Evolutionary conservation across 1,140 invertebrate species (phyloP), one percentile per base, ranked within the genome.

Genomic region (Paraescarpia echinospica): DNA sequence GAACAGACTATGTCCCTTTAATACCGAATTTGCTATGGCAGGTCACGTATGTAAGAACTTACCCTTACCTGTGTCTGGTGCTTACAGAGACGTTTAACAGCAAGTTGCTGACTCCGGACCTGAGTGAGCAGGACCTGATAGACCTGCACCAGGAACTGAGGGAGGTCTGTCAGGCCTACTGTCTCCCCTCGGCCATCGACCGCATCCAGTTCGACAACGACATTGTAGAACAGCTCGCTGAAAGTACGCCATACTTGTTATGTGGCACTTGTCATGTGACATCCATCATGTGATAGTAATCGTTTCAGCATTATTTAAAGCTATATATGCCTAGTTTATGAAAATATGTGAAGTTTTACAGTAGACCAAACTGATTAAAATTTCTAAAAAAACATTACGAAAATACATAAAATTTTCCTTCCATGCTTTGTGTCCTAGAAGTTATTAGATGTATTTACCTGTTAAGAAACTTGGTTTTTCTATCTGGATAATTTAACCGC

Each of bases 71-170:
- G 8, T 90, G 33, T n/a, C n/a, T 27, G 14, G 88, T 93, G 94
- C 92, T 94, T 94, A 90, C 95, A 98, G 98, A 98, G 96, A 97
- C 98, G 94, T 98, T 98, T 94, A 98, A 98, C 96, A 97, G 97
- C 89, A 97, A 97, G 92, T 97, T 98, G 93, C 96, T 98, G 93
- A 97, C 97, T 94, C 98, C 98, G 2, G 98, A 98, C 93, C 96
- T 98, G 91, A 97, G 96, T 8, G 94, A 96, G 31, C 96, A 97
- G 90, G 97, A 98, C 92, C 96, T 98, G 93, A 96, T 97, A 93
- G 96, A 96, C 48, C 96, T 98, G n/a, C 97, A 97, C 93, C 95
- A 95, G 18, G 97, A 97, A 95, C 97, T 97, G n/a, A 96, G 97
- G 93, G 97, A 97, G 93, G 96, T 98, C 93, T 98, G 97, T 95